Percentiles rank a stretch among this genome's conserved stretches.
Evolutionary conservation across 1,140 invertebrate species (phyloP).

Genomic region (Dolichoris vasculosae): DNA sequence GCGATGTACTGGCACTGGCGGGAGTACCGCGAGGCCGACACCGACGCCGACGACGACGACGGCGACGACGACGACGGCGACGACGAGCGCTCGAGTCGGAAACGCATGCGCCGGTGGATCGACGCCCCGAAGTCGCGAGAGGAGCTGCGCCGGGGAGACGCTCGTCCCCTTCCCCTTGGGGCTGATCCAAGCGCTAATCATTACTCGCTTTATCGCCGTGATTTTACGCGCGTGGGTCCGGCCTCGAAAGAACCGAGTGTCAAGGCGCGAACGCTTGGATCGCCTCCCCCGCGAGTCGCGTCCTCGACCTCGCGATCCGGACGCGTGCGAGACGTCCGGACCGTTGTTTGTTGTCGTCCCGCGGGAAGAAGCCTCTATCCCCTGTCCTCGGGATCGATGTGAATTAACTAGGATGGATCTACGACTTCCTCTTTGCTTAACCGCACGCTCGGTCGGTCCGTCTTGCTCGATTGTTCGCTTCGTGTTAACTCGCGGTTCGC

Average conservation of each 20-base stretch:
- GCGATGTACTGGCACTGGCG: constrained; percentile 65
- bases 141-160: neutral
- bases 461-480: too few relatives aligned
- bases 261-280: neutral
- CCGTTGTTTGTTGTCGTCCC: too few relatives aligned
- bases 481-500: neutral
- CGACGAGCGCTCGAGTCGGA: neutral
- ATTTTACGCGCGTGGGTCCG: neutral
- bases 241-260: neutral
- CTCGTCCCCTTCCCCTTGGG: neutral
- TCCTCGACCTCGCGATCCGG: neutral
- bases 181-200: neutral
- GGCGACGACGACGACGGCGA: neutral
- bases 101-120: neutral
- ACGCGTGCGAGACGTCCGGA: too few relatives aligned
- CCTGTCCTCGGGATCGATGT: too few relatives aligned
- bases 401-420: neutral
- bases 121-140: constrained; percentile 12
- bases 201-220: neutral
- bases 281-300: neutral
- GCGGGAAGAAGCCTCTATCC: too few relatives aligned
- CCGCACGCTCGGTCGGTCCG: too few relatives aligned
- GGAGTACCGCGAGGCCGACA: too few relatives aligned
- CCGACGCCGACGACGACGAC: too few relatives aligned
- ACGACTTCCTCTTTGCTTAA: neutral